phyloP scores from a whole-genome alignment of 2,888 invertebrate genomes.

The Loripinus fragilis region DNA sequence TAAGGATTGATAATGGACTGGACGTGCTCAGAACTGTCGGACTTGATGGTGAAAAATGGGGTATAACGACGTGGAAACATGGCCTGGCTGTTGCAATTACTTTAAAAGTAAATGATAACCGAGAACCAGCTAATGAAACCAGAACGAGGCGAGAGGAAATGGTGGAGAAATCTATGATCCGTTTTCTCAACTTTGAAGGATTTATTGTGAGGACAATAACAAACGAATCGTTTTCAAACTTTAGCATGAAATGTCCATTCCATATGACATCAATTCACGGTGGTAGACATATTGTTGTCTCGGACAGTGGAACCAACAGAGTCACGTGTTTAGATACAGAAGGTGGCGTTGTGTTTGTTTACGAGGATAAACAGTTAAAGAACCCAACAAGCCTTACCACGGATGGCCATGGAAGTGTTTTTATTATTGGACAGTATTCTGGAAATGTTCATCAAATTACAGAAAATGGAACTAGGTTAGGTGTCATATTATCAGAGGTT shows the following conservation, averaged over 20 bases:
- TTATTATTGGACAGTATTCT: slow-evolving; percentile 51
- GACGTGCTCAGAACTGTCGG: slow-evolving; percentile 25
- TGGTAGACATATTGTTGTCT: slow-evolving; percentile 42
- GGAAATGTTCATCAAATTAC: slow-evolving; percentile 51
- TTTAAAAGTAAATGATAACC: not conserved
- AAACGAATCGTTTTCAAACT: slow-evolving; percentile 12
- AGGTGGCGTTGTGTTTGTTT: slow-evolving; percentile 43
- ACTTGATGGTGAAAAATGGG: slow-evolving; percentile 42
- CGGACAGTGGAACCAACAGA: slow-evolving; percentile 47
- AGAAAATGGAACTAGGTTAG: slow-evolving; percentile 32
- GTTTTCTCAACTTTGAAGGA: slow-evolving; percentile 45
- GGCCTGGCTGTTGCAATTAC: slow-evolving; percentile 40
- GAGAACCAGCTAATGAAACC: slow-evolving; percentile 17
- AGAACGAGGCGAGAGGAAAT: slow-evolving; percentile 14
- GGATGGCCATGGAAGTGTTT: slow-evolving; percentile 40
- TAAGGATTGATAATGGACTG: slow-evolving; percentile 21
- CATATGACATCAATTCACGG: slow-evolving; percentile 39
- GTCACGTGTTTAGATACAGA: slow-evolving; percentile 53
- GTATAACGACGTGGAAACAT: slow-evolving; percentile 43
- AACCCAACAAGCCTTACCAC: slow-evolving; percentile 41
- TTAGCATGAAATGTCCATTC: slow-evolving; percentile 48
- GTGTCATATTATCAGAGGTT: slow-evolving; percentile 40
- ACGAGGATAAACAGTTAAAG: slow-evolving; percentile 42
- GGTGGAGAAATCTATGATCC: slow-evolving; percentile 17
- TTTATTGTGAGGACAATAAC: slow-evolving; percentile 27